Percentiles rank a stretch among this genome's conserved stretches.
These are phyloP conservation scores for Cherax quadricarinatus DNA, from an alignment of 1,140 invertebrate species.

Conservation along the genomic window DNA sequence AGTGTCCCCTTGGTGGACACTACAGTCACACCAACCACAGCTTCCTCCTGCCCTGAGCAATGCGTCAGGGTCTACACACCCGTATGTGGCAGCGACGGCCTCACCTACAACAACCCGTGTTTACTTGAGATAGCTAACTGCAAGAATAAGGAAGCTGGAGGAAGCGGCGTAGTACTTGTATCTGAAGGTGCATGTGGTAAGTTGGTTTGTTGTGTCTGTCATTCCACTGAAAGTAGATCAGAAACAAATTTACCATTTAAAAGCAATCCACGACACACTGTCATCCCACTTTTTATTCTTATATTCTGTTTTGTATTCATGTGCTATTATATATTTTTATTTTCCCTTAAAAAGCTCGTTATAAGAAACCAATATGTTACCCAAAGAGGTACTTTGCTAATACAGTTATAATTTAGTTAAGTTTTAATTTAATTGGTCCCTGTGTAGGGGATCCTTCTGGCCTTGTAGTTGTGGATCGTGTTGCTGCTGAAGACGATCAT, in stretches of 20 bases:
- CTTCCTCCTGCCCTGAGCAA: constrained; percentile 76
- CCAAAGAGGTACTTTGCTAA: too few relatives aligned
- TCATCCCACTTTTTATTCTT: too few relatives aligned
- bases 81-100: constrained; percentile 88
- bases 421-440: too few relatives aligned
- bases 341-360: too few relatives aligned
- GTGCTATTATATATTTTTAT: too few relatives aligned
- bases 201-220: not conserved
- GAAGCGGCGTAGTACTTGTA: not conserved
- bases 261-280: too few relatives aligned
- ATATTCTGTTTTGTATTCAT: too few relatives aligned
- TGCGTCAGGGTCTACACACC: constrained; percentile 89
- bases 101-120: constrained; percentile 91
- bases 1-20: not conserved
- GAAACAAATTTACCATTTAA: too few relatives aligned
- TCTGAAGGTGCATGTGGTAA: constrained; percentile 39
- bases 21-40: too few relatives aligned
- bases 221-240: too few relatives aligned
- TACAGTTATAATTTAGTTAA: too few relatives aligned
- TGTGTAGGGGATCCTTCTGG: not conserved
- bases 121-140: constrained; percentile 79
- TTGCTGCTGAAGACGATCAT: not conserved
- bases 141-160: constrained; percentile 6
- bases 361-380: too few relatives aligned
- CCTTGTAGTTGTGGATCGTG: not conserved